These are phyloP conservation scores for Rhadina sibilatrix DNA, from an alignment of 2,113 vertebrate species.

Conservation along the genomic window DNA sequence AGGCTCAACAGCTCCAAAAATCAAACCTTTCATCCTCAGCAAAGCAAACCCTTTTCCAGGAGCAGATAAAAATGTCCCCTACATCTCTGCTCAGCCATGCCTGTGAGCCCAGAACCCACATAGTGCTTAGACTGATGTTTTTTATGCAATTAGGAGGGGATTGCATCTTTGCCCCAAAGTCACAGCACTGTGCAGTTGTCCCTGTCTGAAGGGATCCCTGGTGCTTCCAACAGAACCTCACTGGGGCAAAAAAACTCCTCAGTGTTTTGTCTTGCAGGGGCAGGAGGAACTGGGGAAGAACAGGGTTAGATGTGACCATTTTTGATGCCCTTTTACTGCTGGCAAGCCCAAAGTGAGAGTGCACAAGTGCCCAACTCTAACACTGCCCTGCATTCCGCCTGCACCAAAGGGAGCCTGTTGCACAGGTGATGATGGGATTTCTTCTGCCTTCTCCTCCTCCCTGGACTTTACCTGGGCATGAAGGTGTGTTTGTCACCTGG, in stretches of 20 bases:
- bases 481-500: neutral
- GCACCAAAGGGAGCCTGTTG: neutral
- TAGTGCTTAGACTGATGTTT: fast-evolving
- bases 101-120: neutral
- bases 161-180: neutral
- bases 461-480: neutral
- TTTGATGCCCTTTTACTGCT: neutral
- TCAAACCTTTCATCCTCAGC: neutral
- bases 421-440: neutral
- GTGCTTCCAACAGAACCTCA: neutral
- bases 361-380: neutral
- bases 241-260: neutral
- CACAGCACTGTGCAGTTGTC: neutral
- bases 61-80: neutral
- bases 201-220: neutral
- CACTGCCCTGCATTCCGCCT: fast-evolving
- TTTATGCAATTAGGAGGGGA: neutral
- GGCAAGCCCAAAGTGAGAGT: neutral
- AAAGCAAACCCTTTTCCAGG: neutral
- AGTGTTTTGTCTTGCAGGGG: neutral
- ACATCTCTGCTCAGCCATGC: neutral
- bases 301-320: neutral
- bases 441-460: fast-evolving
- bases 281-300: neutral
- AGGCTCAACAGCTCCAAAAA: neutral